Conservation (phyloP, 2,797 vertebrate species). For the Girardinus metallicus region DNA sequence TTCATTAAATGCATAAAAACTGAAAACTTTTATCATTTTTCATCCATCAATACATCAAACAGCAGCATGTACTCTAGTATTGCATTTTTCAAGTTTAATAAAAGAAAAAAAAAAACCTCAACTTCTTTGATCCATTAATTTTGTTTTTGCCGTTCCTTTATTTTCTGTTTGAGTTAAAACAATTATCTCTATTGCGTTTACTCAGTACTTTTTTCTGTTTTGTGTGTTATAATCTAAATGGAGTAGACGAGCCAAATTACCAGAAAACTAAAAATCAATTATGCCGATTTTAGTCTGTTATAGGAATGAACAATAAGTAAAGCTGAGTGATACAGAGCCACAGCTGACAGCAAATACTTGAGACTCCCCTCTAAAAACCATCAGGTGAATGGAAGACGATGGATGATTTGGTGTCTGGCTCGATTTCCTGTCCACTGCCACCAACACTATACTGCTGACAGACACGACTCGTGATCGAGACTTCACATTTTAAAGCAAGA, state of each 20-base stretch:
- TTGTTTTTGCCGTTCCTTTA: neutral
- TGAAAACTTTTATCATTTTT: no score
- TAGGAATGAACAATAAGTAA: no score
- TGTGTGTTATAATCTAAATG: neutral
- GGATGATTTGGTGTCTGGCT: conserved; percentile 50
- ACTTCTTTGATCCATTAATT: no score
- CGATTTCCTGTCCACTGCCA: conserved; percentile 43
- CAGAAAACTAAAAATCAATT: neutral
- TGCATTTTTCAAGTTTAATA: neutral
- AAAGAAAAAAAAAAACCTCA: neutral
- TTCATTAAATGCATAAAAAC: no score
- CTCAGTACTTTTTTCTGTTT: neutral
- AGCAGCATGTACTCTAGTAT: neutral
- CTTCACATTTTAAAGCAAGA: conserved; percentile 15
- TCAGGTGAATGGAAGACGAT: conserved; percentile 25
- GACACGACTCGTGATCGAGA: conserved; percentile 36
- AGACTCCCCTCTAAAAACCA: no score
- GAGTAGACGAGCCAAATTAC: neutral
- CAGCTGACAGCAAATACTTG: no score
- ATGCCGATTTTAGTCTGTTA: no score
- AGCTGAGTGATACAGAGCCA: no score
- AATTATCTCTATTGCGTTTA: neutral
- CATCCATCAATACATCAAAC: no score
- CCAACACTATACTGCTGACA: neutral
- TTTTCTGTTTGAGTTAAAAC: neutral